Percentiles rank a stretch among this genome's conserved stretches.
Conservation (phyloP, 2,113 vertebrate species). For the Neolamprologus cancellatus region DNA sequence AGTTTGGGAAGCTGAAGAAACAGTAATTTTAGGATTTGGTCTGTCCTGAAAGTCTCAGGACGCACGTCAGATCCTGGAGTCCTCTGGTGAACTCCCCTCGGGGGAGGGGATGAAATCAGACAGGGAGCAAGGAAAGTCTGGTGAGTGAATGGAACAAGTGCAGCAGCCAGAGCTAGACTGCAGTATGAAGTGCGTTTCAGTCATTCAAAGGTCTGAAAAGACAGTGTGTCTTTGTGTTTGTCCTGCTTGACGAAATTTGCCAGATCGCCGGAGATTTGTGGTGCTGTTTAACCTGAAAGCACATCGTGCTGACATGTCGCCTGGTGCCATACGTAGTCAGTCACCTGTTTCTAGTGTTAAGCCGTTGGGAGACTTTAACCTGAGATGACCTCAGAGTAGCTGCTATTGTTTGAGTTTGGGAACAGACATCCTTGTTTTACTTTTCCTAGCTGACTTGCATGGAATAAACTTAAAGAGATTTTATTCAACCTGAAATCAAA, state of each 20-base stretch:
- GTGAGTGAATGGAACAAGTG: slow-evolving; percentile 65
- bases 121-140: slow-evolving; percentile 67
- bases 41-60: not conserved
- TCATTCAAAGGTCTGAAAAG: not conserved
- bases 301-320: not conserved
- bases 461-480: not conserved
- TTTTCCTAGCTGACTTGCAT: not conserved
- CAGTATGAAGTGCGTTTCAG: not conserved
- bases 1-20: not conserved
- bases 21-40: not conserved
- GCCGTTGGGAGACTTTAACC: slow-evolving; percentile 62
- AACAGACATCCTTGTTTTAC: not conserved
- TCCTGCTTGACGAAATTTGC: not conserved
- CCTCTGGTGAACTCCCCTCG: slow-evolving; percentile 18
- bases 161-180: not conserved
- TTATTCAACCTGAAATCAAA: not conserved
- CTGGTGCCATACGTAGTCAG: slow-evolving; percentile 3
- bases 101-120: slow-evolving; percentile 68
- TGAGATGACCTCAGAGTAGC: not conserved
- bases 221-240: not conserved
- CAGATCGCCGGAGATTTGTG: not conserved
- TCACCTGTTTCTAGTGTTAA: slow-evolving; percentile 14
- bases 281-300: not conserved
- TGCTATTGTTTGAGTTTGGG: not conserved
- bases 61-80: slow-evolving; percentile 56